Conservation (phyloP, 2,113 vertebrate species). For the Peromyscus polionotus region DNA sequence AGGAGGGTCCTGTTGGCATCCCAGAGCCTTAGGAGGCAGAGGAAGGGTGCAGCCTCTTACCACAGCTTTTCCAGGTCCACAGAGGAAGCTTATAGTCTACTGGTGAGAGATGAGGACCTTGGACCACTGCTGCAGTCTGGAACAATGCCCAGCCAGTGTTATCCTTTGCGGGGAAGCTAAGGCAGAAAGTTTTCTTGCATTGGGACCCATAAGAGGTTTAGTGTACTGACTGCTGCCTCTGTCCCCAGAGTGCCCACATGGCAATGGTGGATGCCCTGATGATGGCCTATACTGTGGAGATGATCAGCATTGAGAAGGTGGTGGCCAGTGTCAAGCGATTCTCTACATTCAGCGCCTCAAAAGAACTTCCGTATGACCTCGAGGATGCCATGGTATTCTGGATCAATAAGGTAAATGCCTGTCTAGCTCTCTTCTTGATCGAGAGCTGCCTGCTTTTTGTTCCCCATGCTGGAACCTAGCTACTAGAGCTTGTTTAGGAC, state of each 20-base stretch:
- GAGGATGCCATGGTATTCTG: constrained; percentile 99
- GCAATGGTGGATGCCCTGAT: constrained; percentile 99
- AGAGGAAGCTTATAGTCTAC: neutral
- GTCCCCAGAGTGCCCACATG: constrained; percentile 95
- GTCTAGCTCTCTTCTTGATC: neutral
- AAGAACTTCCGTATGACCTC: constrained; percentile 98
- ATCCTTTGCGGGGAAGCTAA: neutral
- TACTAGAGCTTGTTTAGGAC: neutral
- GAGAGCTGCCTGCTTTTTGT: neutral
- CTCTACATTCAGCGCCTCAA: constrained; percentile 98
- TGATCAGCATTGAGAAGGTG: constrained; percentile 99
- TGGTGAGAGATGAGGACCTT: neutral
- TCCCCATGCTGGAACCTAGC: neutral
- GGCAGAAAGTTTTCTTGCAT: neutral
- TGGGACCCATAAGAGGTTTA: neutral
- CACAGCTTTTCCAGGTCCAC: neutral
- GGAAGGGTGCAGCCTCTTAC: neutral
- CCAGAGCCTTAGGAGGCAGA: accelerated
- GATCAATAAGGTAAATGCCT: constrained; percentile 97
- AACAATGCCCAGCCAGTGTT: neutral
- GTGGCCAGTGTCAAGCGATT: constrained; percentile 97
- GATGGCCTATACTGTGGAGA: constrained; percentile 99
- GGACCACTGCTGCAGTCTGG: too few relatives aligned
- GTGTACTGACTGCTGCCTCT: neutral
- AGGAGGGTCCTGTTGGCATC: neutral